phyloP scores from a whole-genome alignment of 2,113 vertebrate species.

The Cololabis saira region DNA sequence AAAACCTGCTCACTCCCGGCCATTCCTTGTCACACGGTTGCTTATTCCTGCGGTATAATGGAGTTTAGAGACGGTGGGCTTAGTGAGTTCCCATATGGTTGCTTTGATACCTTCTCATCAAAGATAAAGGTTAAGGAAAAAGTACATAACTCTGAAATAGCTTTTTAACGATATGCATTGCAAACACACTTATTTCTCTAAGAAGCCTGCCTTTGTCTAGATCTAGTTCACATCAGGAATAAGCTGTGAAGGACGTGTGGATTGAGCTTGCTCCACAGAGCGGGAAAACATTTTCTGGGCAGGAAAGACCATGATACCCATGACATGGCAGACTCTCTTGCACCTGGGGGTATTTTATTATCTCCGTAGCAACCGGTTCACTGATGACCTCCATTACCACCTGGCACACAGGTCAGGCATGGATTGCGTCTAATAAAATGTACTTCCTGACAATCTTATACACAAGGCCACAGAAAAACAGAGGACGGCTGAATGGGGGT shows the following conservation, averaged over 20 bases:
- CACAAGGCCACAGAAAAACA: conserved; percentile 34
- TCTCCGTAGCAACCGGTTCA: conserved; percentile 64
- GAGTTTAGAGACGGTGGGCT: conserved; percentile 15
- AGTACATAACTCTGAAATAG: too few relatives aligned
- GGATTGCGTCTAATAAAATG: conserved; percentile 65
- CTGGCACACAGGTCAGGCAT: conserved; percentile 56
- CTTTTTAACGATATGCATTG: too few relatives aligned
- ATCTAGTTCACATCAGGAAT: conserved; percentile 13
- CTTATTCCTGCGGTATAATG: conserved; percentile 41
- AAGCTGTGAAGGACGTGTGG: neutral
- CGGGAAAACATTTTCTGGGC: conserved; percentile 46
- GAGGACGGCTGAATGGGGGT: conserved; percentile 10
- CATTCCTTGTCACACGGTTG: conserved; percentile 52
- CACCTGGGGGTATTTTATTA: conserved; percentile 69
- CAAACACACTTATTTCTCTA: too few relatives aligned
- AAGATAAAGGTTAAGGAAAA: conserved; percentile 11
- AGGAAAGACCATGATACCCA: conserved; percentile 55
- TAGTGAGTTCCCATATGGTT: conserved; percentile 3
- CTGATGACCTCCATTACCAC: conserved; percentile 70
- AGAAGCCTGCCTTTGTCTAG: neutral
- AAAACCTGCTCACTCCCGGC: conserved; percentile 49
- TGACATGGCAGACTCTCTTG: conserved; percentile 49
- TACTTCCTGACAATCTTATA: conserved; percentile 60
- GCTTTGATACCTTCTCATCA: conserved; percentile 14
- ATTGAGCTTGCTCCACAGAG: conserved; percentile 8